Evolutionary conservation across 2,113 vertebrate species (phyloP).

Genomic region (Stictonetta naevosa): DNA sequence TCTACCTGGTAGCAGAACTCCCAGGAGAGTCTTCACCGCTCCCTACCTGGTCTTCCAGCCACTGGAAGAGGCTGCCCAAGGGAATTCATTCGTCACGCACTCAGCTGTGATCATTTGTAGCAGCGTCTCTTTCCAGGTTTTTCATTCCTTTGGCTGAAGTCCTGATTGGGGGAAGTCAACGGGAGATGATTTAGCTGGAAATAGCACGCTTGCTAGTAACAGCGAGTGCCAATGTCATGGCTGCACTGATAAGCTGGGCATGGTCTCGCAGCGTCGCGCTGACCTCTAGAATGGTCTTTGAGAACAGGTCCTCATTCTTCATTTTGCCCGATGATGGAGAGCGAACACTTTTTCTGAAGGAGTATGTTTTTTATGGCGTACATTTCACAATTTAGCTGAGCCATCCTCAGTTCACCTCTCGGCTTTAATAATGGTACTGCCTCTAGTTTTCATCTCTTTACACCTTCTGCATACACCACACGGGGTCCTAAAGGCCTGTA

Average conservation of each 20-base stretch:
- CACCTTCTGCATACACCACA: neutral
- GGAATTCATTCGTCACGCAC: neutral
- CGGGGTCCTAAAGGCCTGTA: neutral
- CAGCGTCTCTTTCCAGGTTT: neutral
- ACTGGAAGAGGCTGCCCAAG: neutral
- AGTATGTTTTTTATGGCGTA: fast-evolving
- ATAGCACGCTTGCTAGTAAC: neutral
- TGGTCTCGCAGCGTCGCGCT: fast-evolving
- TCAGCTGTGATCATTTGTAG: neutral
- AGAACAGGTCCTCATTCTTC: neutral
- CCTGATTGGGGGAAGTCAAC: fast-evolving
- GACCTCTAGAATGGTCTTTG: neutral
- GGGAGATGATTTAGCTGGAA: neutral
- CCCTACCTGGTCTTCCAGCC: neutral
- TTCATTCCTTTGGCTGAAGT: fast-evolving
- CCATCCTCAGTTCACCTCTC: neutral
- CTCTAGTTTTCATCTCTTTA: neutral
- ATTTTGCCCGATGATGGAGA: neutral
- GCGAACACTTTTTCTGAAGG: neutral
- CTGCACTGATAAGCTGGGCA: neutral
- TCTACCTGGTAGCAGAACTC: neutral
- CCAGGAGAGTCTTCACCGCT: fast-evolving
- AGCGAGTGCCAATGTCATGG: neutral
- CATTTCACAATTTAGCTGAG: neutral
- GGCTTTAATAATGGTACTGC: fast-evolving